phyloP scores from a whole-genome alignment of 2,888 invertebrate genomes.

The Pristionchus japonicus region DNA sequence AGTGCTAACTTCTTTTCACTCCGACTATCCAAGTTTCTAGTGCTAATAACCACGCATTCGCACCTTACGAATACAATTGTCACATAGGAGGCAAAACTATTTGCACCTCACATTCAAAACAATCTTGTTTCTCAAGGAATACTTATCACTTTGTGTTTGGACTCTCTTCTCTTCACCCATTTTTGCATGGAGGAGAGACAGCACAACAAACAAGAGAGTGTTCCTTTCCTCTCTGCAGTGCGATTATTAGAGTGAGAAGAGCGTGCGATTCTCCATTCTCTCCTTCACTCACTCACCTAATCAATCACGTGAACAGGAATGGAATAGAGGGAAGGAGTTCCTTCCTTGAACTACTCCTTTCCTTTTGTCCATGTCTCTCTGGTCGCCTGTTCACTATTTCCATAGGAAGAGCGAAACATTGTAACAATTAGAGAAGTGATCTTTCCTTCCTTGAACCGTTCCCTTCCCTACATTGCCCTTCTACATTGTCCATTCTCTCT shows the following conservation, averaged over 20 bases:
- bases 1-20: too few species aligned
- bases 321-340: background rate
- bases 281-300: background rate
- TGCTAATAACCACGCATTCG: too few species aligned
- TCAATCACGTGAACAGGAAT: conserved; percentile 2
- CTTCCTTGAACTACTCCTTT: background rate
- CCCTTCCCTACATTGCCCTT: too few species aligned
- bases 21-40: too few species aligned
- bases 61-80: too few species aligned
- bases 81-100: background rate
- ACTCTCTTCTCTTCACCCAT: background rate
- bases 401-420: too few species aligned
- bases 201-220: background rate
- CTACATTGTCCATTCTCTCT: too few species aligned
- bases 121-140: background rate
- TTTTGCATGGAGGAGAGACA: background rate
- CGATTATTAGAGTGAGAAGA: background rate
- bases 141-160: background rate
- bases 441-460: too few species aligned
- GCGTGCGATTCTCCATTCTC: background rate
- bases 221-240: background rate
- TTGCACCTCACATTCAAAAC: background rate
- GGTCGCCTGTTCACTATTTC: too few species aligned
- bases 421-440: too few species aligned
- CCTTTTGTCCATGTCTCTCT: too few species aligned